A percentile compares a stretch with the other conserved stretches of the same genome.
These are phyloP conservation scores for Ciconia stormi DNA, from an alignment of 2,113 vertebrate genomes.

Conservation along the genomic window DNA sequence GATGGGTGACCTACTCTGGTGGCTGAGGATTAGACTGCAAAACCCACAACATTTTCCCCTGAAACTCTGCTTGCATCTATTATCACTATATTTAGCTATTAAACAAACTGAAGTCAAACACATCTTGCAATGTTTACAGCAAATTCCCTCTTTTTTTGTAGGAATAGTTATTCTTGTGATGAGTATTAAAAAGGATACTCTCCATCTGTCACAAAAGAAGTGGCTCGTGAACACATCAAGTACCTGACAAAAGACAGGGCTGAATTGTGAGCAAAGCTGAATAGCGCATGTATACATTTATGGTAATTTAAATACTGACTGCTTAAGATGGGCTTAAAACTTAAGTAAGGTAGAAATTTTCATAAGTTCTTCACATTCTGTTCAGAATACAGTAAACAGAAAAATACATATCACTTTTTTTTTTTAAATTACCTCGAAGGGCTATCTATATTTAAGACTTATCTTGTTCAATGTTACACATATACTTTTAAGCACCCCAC, in stretches of 20 bases:
- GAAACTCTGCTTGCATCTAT: neutral
- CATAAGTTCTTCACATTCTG: neutral
- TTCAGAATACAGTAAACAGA: neutral
- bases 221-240: neutral
- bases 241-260: neutral
- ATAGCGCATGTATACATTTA: neutral
- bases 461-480: neutral
- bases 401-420: neutral
- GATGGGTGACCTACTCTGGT: neutral
- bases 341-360: neutral
- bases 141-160: neutral
- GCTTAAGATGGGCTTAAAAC: neutral
- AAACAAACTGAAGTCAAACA: neutral
- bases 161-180: neutral
- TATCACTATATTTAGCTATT: neutral
- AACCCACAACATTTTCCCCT: neutral
- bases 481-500: neutral
- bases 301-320: neutral
- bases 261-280: neutral
- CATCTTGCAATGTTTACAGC: neutral
- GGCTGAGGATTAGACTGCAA: neutral
- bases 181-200: neutral
- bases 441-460: neutral
- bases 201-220: neutral
- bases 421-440: neutral